Percentiles rank a stretch among this genome's conserved stretches.
Evolutionary conservation across 2,888 invertebrate species (phyloP).

Genomic region (Amblyteles armatorius): DNA sequence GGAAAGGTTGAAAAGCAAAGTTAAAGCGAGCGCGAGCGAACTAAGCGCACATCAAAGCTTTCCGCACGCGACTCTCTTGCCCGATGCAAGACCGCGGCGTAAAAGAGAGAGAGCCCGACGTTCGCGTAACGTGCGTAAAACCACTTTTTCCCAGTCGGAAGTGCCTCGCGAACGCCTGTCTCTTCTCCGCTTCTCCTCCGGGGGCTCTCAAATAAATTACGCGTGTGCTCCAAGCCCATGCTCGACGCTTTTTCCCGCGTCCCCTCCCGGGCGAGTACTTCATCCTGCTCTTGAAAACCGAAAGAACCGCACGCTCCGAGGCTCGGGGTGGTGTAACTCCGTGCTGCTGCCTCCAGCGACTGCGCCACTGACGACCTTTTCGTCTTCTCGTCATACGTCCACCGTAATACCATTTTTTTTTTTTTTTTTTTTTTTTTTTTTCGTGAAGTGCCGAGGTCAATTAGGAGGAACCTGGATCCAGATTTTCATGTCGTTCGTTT

Average conservation of each 20-base stretch:
- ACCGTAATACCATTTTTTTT: not conserved
- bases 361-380: not conserved
- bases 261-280: slow-evolving; percentile 5
- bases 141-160: slow-evolving; percentile 69
- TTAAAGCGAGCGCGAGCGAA: slow-evolving; percentile 65
- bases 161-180: slow-evolving; percentile 64
- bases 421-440: fast-evolving
- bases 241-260: slow-evolving; percentile 26
- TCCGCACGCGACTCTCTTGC: slow-evolving; percentile 54
- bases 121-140: slow-evolving; percentile 69
- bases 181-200: slow-evolving; percentile 46
- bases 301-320: not conserved
- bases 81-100: slow-evolving; percentile 41
- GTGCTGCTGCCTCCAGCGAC: not conserved
- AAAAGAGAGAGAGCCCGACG: slow-evolving; percentile 46
- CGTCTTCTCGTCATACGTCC: not conserved
- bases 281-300: slow-evolving; percentile 24
- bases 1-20: slow-evolving; percentile 65
- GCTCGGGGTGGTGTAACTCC: not conserved
- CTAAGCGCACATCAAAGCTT: slow-evolving; percentile 67
- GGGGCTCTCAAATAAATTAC: slow-evolving; percentile 64
- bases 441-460: too few relatives aligned
- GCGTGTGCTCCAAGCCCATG: slow-evolving; percentile 34
- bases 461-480: too few relatives aligned
- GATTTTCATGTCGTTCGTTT: not conserved